phyloP scores from a whole-genome alignment of 2,888 invertebrate species.

The Ischnura elegans region DNA sequence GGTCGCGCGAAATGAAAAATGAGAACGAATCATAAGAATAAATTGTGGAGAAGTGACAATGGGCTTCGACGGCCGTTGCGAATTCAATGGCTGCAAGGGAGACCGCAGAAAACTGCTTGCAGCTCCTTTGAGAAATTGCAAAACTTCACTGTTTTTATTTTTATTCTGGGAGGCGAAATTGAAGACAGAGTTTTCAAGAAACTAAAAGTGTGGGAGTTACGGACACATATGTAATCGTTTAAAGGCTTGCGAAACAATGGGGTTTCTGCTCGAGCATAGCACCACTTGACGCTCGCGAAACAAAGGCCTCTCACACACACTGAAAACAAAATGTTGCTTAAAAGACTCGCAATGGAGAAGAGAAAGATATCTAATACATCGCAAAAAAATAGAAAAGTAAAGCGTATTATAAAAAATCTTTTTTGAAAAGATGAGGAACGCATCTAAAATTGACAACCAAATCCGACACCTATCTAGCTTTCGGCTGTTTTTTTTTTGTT shows the following conservation, averaged over 20 bases:
- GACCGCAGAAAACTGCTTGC: neutral
- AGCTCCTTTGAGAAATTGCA: neutral
- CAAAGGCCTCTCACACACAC: constrained; percentile 1
- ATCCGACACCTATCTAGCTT: no score
- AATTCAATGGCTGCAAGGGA: neutral
- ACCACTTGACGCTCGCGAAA: neutral
- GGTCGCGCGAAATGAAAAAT: neutral
- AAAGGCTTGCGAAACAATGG: constrained; percentile 30
- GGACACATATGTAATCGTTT: constrained; percentile 49
- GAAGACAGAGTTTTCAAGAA: neutral
- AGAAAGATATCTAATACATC: neutral
- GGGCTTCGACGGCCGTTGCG: neutral
- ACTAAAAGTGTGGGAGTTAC: neutral
- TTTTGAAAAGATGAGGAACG: no score
- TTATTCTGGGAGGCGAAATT: neutral
- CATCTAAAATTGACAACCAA: no score
- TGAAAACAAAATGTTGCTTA: constrained; percentile 16
- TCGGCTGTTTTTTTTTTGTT: no score
- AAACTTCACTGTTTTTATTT: neutral
- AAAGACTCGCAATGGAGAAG: neutral
- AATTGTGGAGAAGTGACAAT: neutral
- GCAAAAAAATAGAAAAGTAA: no score
- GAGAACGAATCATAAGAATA: neutral
- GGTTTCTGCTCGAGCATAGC: neutral
- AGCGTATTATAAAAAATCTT: no score